A percentile compares a stretch with the other conserved stretches of the same genome.
Evolutionary conservation across 2,888 invertebrate species (phyloP).

Genomic region (Aspidiotus rigidus): DNA sequence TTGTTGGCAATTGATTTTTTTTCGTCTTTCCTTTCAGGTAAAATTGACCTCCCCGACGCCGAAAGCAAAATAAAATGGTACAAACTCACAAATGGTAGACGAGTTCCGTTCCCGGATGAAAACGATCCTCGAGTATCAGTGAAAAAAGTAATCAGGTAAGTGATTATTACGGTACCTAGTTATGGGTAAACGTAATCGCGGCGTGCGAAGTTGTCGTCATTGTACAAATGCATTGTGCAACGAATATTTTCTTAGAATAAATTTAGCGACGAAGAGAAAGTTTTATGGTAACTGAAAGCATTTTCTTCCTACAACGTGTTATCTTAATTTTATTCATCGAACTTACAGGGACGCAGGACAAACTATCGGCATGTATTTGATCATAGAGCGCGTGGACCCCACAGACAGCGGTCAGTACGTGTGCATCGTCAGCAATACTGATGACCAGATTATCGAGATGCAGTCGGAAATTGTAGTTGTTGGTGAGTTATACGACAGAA

Average conservation of each 20-base stretch:
- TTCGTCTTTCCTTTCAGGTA: conserved; percentile 45
- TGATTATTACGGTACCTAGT: conserved; percentile 15
- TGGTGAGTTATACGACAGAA: background rate
- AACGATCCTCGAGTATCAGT: conserved; percentile 41
- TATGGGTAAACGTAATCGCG: no score
- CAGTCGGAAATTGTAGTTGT: conserved; percentile 39
- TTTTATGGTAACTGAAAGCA: background rate
- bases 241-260: no score
- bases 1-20: conserved; percentile 28
- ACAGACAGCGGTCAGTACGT: conserved; percentile 63
- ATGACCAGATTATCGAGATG: conserved; percentile 42
- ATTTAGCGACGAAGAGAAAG: no score
- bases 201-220: no score
- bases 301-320: background rate
- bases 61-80: conserved; percentile 62
- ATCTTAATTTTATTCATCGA: background rate
- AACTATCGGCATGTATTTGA: conserved; percentile 61
- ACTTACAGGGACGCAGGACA: conserved; percentile 55
- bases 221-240: no score
- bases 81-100: conserved; percentile 52
- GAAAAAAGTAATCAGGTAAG: conserved; percentile 46
- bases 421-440: conserved; percentile 57
- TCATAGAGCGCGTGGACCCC: conserved; percentile 50
- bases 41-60: conserved; percentile 61
- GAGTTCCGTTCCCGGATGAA: conserved; percentile 42